Evolutionary conservation across 2,113 vertebrate genomes (phyloP).

Genomic region (Anser brachyrhynchus): DNA sequence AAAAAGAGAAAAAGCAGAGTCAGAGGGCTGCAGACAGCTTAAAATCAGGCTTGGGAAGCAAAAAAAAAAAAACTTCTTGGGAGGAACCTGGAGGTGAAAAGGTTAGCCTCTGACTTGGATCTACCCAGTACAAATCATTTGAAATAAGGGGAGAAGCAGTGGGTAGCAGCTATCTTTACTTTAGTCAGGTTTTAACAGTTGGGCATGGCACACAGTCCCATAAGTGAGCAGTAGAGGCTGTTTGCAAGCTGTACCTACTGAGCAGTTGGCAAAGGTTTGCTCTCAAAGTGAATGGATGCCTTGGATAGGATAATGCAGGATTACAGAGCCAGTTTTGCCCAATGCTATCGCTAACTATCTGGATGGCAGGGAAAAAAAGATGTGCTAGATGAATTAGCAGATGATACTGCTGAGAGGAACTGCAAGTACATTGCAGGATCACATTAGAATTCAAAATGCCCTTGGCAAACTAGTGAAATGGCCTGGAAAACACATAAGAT

Average conservation of each 20-base stretch:
- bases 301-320: neutral
- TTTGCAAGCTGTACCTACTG: neutral
- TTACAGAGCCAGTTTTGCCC: neutral
- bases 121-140: neutral
- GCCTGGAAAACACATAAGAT: slow-evolving; percentile 37
- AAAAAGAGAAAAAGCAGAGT: neutral
- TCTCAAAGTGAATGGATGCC: neutral
- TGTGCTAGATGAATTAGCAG: neutral
- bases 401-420: neutral
- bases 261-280: neutral
- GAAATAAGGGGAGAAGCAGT: neutral
- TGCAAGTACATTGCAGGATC: neutral
- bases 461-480: slow-evolving; percentile 39
- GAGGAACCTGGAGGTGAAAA: slow-evolving; percentile 1
- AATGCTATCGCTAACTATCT: neutral
- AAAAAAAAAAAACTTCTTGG: neutral
- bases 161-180: neutral
- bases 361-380: neutral
- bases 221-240: neutral
- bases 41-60: neutral
- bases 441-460: slow-evolving; percentile 4
- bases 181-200: neutral
- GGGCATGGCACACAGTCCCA: neutral
- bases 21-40: neutral
- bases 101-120: neutral